These are phyloP conservation scores for Puntigrus tetrazona DNA, from an alignment of 2,113 vertebrate genomes.

Conservation along the genomic window DNA sequence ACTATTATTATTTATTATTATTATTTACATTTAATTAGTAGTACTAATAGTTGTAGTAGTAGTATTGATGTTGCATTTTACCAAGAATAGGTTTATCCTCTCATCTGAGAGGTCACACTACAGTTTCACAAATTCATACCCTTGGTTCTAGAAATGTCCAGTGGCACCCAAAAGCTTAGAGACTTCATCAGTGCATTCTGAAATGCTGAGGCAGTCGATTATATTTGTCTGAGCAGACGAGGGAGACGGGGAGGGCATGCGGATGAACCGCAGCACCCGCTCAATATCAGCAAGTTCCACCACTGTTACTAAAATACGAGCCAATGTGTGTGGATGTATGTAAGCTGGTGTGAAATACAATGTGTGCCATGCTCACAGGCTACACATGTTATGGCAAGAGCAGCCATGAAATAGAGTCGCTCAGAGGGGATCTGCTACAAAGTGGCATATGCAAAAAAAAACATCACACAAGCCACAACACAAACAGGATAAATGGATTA, in stretches of 20 bases:
- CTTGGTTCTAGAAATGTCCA: slow-evolving; percentile 35
- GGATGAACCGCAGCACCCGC: slow-evolving; percentile 59
- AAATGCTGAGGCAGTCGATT: slow-evolving; percentile 57
- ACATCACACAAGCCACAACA: slow-evolving; percentile 42
- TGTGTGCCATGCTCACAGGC: slow-evolving; percentile 55
- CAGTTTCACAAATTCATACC: not conserved
- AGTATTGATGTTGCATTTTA: not conserved
- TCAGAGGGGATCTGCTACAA: slow-evolving; percentile 60
- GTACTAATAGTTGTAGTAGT: not conserved
- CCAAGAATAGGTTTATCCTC: not conserved
- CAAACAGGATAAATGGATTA: slow-evolving; percentile 49
- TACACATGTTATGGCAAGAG: slow-evolving; percentile 67
- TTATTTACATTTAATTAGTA: not conserved
- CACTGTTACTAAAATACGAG: slow-evolving; percentile 67
- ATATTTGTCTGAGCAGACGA: slow-evolving; percentile 38
- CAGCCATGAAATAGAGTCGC: slow-evolving; percentile 67
- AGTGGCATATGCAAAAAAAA: slow-evolving; percentile 51
- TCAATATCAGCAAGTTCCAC: slow-evolving; percentile 68
- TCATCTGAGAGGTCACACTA: not conserved
- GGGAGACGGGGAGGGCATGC: slow-evolving; percentile 24
- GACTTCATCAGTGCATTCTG: slow-evolving; percentile 55
- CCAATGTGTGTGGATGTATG: slow-evolving; percentile 59
- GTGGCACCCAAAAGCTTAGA: slow-evolving; percentile 47
- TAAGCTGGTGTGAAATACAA: slow-evolving; percentile 70
- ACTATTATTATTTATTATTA: not conserved